Evolutionary conservation across 2,113 vertebrate genomes (phyloP), one percentile per base, ranked within the genome.

Genomic region (Eulemur rufifrons): DNA sequence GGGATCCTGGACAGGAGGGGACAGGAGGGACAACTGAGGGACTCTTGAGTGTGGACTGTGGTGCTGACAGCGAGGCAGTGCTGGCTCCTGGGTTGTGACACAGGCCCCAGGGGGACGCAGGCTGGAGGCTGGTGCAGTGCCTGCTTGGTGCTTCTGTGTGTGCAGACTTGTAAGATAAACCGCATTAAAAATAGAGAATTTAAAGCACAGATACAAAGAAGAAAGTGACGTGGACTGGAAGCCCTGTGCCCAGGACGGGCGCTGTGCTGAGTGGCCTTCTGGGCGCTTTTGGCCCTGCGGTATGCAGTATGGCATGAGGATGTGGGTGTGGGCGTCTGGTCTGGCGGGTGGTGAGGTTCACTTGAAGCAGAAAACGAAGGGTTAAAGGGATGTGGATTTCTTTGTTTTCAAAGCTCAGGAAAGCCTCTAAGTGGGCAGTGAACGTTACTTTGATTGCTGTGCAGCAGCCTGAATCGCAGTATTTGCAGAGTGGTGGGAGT

Each of bases 381-480:
- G 37, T n/a, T 37, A 12, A 21, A 21, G 52, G 29, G 32, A 52
- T 68, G 29, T 54, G 47, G 18, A 34, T 20, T 15, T 9, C 14
- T 0, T 34, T 45, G 32, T 73, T 59, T 39, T 3, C 1, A 18
- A 52, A 42, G 39, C 68, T 68, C 50, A 23, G 80, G 3, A 15
- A 29, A 50, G 61, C 47, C 63, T 42, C 1, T 20, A 0, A 14
- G 1, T 9, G n/a, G 29, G 29, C 6, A 12, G 20, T n/a, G 39
- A 5, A 7, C 3, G 5, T 61, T 17, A 2, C 1, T 29, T 11
- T 13, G 17, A 39, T 37, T 61, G 34, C 42, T 12, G 15, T 23
- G 1, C 42, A 3, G 8, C 27, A 32, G 42, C 37, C 74, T 25
- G 45, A 66, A 6, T 52, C 47, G 15, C 17, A 0, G 5, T 0